phyloP scores from a whole-genome alignment of 2,113 vertebrate species.

The Ictalurus furcatus region DNA sequence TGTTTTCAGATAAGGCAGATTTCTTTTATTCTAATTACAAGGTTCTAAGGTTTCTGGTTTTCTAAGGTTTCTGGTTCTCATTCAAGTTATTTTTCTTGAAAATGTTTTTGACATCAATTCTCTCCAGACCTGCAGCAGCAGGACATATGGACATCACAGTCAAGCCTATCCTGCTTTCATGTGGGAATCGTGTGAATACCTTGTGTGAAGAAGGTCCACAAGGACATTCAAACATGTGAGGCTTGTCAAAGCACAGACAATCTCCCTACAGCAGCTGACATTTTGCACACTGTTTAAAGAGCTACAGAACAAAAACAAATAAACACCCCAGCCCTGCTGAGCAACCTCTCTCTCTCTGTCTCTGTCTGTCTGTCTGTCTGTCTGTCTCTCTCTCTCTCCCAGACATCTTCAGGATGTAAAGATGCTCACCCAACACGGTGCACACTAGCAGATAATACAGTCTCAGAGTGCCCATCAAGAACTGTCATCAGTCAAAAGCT shows the following conservation, averaged over 20 bases:
- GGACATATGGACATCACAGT: conserved; percentile 7
- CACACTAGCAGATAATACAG: conserved; percentile 34
- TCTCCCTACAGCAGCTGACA: conserved; percentile 15
- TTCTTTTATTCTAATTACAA: neutral
- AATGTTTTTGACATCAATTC: conserved; percentile 4
- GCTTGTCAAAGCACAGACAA: conserved; percentile 4
- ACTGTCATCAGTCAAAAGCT: conserved; percentile 44
- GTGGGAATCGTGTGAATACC: neutral
- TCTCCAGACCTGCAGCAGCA: neutral
- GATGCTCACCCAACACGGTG: conserved; percentile 18
- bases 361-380: conserved; percentile 21
- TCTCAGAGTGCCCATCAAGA: conserved; percentile 47
- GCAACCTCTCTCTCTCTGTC: conserved; percentile 38
- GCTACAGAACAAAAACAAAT: conserved; percentile 61
- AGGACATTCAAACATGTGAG: conserved; percentile 12
- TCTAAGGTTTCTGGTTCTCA: conserved; percentile 5
- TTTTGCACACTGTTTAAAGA: conserved; percentile 57
- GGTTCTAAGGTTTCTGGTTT: neutral
- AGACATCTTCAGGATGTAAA: neutral
- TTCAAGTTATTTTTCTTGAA: conserved; percentile 2
- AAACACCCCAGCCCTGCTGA: conserved; percentile 50
- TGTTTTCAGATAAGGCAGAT: neutral
- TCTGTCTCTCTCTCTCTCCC: conserved; percentile 25
- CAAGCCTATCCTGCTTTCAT: neutral
- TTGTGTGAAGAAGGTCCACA: neutral